Base-by-base conservation (phyloP, 2,797 vertebrate species). In the Brachyrhaphis roseni region DNA sequence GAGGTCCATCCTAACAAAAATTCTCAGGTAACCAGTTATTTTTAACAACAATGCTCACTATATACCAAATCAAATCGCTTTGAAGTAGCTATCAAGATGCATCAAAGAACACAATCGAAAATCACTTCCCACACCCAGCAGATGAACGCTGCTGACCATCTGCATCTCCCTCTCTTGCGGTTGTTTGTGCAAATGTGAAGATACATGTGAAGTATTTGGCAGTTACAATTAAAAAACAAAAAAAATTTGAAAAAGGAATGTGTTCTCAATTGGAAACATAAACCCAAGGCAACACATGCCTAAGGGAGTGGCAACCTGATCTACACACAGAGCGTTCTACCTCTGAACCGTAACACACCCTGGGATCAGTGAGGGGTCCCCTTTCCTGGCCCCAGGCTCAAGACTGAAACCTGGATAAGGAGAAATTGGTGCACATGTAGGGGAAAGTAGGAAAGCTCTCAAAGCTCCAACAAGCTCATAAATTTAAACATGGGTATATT, bases 271-370 rank as follows among this genome's bases (percentile, higher is more conserved):
- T 31, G 59, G 55, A 88, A 86, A 74, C 74, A 72, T 26, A 57
- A 36, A 82, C 84, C 85, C 90, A 92, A 85, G 59, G 43, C 78
- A 93, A 92, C 82, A 91, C 78, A 23, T 71, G 64, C 72, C 64
- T 77, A 72, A 28, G 72, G 23, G 72, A 81, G 77, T 23, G 81
- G 90, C 68, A 93, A 94, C 89, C 84, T 90, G 90, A 94, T 91
- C 89, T 45, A 26, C 79, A 87, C 87, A 26, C 90, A 92, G 90
- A 88, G 90, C 86, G 90, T 88, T 92, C 85, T 82, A 83, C 82
- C 49, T 74, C 72, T 82, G 66, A 94, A 91, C 51, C 91, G 93
- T 71, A 93, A 94, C 92, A 94, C 82, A 85, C 80, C 70, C 81
- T 26, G 76, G 81, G 87, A 90, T 89, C 89, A 90, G 81, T 53